Conservation (phyloP, 2,113 vertebrate species). For the Tiliqua scincoides region DNA sequence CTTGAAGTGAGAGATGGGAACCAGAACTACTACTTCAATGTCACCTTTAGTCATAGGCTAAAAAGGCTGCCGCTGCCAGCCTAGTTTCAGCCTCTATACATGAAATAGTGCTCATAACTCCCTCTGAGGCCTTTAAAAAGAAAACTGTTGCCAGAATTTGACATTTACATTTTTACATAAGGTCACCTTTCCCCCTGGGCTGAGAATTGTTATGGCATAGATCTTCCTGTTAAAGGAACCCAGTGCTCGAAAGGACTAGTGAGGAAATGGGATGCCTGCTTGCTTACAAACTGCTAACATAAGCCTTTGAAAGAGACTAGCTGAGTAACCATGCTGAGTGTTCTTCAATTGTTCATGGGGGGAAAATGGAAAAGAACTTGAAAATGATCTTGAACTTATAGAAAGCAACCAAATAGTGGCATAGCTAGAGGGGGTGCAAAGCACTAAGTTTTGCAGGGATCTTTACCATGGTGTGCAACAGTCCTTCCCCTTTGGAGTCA, state of each 20-base stretch:
- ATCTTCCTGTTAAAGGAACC: conserved; percentile 52
- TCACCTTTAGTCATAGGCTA: conserved; percentile 5
- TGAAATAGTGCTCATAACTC: conserved; percentile 22
- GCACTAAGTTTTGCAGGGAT: too few relatives aligned
- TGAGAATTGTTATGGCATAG: conserved; percentile 22
- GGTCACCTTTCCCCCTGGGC: conserved; percentile 54
- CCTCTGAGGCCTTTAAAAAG: not conserved
- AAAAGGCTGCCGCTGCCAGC: not conserved
- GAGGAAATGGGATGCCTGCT: not conserved
- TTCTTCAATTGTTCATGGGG: not conserved
- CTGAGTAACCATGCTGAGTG: conserved; percentile 3
- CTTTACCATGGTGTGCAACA: too few relatives aligned
- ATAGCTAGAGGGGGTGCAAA: too few relatives aligned
- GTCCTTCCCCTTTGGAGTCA: too few relatives aligned
- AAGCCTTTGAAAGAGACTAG: not conserved
- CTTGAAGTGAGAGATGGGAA: not conserved
- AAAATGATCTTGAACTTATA: not conserved
- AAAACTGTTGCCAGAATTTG: conserved; percentile 38
- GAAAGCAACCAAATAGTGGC: too few relatives aligned
- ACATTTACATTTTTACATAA: conserved; percentile 61
- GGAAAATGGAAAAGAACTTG: not conserved
- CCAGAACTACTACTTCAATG: not conserved
- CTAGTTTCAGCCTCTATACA: conserved; percentile 21
- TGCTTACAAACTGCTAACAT: conserved; percentile 25
- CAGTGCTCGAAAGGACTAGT: not conserved